Evolutionary conservation across 2,113 vertebrate genomes (phyloP).

Genomic region (Halichoeres trimaculatus): DNA sequence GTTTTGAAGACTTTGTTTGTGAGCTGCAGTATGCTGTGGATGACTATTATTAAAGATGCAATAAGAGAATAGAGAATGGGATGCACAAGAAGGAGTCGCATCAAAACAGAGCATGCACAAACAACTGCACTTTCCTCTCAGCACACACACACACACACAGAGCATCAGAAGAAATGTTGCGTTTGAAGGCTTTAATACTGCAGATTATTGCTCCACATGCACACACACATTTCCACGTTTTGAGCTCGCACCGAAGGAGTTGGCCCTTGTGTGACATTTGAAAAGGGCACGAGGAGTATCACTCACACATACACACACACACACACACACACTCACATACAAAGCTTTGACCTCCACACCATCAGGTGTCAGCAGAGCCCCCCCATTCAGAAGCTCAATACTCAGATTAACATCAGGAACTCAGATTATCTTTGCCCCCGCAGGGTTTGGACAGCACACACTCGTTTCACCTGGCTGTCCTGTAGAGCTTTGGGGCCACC

Average conservation of each 20-base stretch:
- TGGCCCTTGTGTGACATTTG: conserved; percentile 81
- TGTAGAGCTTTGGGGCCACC: conserved; percentile 34
- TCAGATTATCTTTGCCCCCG: conserved; percentile 68
- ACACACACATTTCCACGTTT: conserved; percentile 46
- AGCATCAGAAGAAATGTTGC: conserved; percentile 43
- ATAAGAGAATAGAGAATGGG: conserved; percentile 53
- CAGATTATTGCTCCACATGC: conserved; percentile 41
- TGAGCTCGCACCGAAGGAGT: conserved; percentile 68
- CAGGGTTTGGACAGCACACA: conserved; percentile 71
- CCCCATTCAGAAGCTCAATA: conserved; percentile 69
- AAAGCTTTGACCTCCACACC: conserved; percentile 72
- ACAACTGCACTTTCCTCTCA: neutral
- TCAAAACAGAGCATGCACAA: conserved; percentile 1
- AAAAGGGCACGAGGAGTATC: conserved; percentile 76
- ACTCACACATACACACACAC: conserved; percentile 46
- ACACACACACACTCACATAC: conserved; percentile 34
- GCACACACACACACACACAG: conserved; percentile 12
- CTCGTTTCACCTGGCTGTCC: conserved; percentile 66
- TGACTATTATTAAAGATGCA: conserved; percentile 59
- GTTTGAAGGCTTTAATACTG: conserved; percentile 63
- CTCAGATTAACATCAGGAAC: conserved; percentile 77
- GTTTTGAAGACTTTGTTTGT: conserved; percentile 54
- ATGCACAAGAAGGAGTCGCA: conserved; percentile 22
- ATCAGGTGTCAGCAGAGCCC: conserved; percentile 68
- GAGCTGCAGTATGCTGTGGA: conserved; percentile 35